Evolutionary conservation across 2,888 invertebrate species (phyloP), one percentile per base, ranked within the genome.

Genomic region (Nomada hirtipes): DNA sequence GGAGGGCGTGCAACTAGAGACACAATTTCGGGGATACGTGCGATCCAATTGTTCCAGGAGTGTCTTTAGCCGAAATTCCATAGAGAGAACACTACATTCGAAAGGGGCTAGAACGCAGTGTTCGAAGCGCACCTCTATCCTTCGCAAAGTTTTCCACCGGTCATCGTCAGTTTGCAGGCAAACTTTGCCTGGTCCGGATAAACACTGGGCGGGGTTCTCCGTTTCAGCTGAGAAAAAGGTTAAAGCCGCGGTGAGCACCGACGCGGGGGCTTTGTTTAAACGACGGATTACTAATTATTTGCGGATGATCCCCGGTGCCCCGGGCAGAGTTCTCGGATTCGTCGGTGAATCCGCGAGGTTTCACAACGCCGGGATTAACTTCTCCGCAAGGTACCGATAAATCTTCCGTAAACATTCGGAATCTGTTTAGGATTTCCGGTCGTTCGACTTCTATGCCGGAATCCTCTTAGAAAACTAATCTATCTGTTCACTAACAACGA

Each of bases 211-310:
- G 59, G 75, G 61, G 11, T 82, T 61, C 65, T 60, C 3, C 70
- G 75, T 64, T 61, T 73, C 57, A 64, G 55, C 57, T 57, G 76
- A 59, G 60, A 75, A 76, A 70, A 74, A 73, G 75, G 64, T 75
- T 70, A 69, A 53, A 11, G 29, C 63, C 50, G 53, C 59, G 73
- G 42, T n/a, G 73, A 61, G n/a, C n/a, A 29, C n/a, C 26, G 59
- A 55, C 36, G 68, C 44, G 53, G n/a, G 52, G 42, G 73, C 60
- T 79, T 85, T 81, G 76, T 80, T 86, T 86, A 80, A 77, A 79
- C 80, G 80, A 36, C 79, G 82, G 85, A 82, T 89, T 89, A 88
- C 87, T 89, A 89, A 89, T 89, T 89, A 88, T 86, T 85, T 82
- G 82, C 61, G 78, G 88, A 82, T 89, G 85, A 89, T 84, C 86